phyloP scores from a whole-genome alignment of 2,888 invertebrate genomes.

The Eilema depressum region DNA sequence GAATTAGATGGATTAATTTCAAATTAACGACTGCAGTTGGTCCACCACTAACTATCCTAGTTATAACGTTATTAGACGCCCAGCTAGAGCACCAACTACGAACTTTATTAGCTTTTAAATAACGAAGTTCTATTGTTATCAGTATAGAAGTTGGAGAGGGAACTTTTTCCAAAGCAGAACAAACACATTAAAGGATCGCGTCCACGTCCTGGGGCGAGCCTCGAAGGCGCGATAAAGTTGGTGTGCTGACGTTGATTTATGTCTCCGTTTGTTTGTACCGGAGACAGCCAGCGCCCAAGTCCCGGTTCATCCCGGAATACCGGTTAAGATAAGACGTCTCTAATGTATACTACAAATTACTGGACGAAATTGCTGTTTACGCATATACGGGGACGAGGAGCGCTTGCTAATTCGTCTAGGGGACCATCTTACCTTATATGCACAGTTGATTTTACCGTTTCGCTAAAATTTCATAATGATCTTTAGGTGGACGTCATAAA shows the following conservation, averaged over 20 bases:
- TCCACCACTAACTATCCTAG: slow-evolving; percentile 33
- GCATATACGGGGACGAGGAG: slow-evolving; percentile 57
- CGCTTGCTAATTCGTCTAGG: slow-evolving; percentile 54
- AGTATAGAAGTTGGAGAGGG: slow-evolving; percentile 55
- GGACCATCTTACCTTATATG: slow-evolving; percentile 52
- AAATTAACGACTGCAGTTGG: slow-evolving; percentile 16
- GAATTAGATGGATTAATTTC: neutral
- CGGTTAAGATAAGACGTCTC: slow-evolving; percentile 75
- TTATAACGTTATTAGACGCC: slow-evolving; percentile 37
- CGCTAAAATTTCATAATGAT: slow-evolving; percentile 37
- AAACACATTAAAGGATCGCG: slow-evolving; percentile 79
- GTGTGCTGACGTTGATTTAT: slow-evolving; percentile 84
- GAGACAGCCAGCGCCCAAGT: slow-evolving; percentile 70
- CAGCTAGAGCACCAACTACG: slow-evolving; percentile 24
- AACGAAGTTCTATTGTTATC: slow-evolving; percentile 55
- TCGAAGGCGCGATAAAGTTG: slow-evolving; percentile 80
- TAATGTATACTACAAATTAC: slow-evolving; percentile 80
- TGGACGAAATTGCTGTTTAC: slow-evolving; percentile 71
- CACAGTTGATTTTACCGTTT: slow-evolving; percentile 47
- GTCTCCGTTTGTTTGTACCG: slow-evolving; percentile 82
- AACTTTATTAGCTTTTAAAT: slow-evolving; percentile 56
- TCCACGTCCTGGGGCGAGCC: slow-evolving; percentile 65
- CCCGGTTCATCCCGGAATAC: slow-evolving; percentile 73
- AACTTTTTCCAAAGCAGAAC: slow-evolving; percentile 69
- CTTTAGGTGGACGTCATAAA: slow-evolving; percentile 43